phyloP scores from a whole-genome alignment of 2,113 vertebrate species.

The Gnathonemus echidnorhynchus region DNA sequence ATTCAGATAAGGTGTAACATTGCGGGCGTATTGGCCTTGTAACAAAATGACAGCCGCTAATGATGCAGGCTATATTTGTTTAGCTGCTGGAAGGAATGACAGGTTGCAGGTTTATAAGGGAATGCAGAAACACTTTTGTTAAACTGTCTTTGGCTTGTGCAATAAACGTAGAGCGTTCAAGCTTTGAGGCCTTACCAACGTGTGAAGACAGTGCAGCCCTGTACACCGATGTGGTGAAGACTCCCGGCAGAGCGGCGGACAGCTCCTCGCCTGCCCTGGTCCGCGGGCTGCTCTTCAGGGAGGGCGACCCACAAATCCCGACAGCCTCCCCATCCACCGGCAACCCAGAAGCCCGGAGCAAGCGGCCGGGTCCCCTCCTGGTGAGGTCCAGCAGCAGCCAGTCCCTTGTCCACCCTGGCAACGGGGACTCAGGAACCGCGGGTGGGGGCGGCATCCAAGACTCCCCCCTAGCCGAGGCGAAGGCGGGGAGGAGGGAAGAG shows the following conservation, averaged over 20 bases:
- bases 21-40: neutral
- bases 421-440: neutral
- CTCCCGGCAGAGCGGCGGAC: conserved; percentile 58
- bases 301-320: conserved; percentile 64
- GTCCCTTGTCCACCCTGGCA: conserved; percentile 54
- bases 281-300: conserved; percentile 53
- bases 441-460: conserved; percentile 52
- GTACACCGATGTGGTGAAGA: conserved; percentile 76
- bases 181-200: conserved; percentile 51
- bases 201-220: conserved; percentile 65
- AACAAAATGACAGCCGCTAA: neutral
- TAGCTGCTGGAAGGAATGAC: neutral
- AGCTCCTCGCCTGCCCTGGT: conserved; percentile 59
- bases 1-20: neutral
- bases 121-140: neutral
- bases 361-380: conserved; percentile 69
- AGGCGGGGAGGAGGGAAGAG: conserved; percentile 65
- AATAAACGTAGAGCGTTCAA: conserved; percentile 38
- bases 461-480: conserved; percentile 74
- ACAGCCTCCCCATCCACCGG: conserved; percentile 75
- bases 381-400: conserved; percentile 59
- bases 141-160: neutral
- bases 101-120: neutral
- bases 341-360: conserved; percentile 75
- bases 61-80: neutral